phyloP scores from a whole-genome alignment of 2,113 vertebrate genomes.

The Sinocyclocheilus rhinocerous region DNA sequence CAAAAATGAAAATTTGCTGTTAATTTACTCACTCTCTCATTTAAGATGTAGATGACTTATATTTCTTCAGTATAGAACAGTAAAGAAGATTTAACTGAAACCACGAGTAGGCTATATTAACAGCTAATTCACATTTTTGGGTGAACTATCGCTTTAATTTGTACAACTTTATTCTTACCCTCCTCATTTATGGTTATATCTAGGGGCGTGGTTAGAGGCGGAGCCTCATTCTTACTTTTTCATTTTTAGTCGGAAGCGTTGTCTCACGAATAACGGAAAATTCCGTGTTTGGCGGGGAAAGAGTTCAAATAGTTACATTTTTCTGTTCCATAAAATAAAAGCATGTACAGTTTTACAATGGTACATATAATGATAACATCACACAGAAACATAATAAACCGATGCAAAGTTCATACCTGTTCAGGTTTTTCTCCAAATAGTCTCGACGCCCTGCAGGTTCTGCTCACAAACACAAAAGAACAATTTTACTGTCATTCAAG shows the following conservation, averaged over 20 bases:
- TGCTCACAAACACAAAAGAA: not conserved
- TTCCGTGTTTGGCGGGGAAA: too few relatives aligned
- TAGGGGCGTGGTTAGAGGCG: not conserved
- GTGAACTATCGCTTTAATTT: not conserved
- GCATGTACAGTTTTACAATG: not conserved
- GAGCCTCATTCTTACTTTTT: not conserved
- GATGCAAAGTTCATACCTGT: not conserved
- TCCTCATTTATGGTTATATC: not conserved
- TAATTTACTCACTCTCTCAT: too few relatives aligned
- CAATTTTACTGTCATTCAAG: not conserved
- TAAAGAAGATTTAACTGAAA: too few relatives aligned
- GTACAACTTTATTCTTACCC: not conserved
- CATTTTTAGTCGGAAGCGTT: too few relatives aligned
- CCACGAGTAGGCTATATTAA: too few relatives aligned
- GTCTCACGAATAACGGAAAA: too few relatives aligned
- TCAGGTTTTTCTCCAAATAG: not conserved
- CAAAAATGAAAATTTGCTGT: too few relatives aligned
- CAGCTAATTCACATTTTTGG: too few relatives aligned
- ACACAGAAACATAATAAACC: not conserved
- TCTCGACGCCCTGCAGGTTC: not conserved
- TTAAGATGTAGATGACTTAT: too few relatives aligned
- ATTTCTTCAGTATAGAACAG: too few relatives aligned
- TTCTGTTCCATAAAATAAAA: not conserved
- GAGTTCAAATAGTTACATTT: not conserved
- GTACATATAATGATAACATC: not conserved